Evolutionary conservation across 2,888 invertebrate genomes (phyloP).

Genomic region (Macrophya annulata): DNA sequence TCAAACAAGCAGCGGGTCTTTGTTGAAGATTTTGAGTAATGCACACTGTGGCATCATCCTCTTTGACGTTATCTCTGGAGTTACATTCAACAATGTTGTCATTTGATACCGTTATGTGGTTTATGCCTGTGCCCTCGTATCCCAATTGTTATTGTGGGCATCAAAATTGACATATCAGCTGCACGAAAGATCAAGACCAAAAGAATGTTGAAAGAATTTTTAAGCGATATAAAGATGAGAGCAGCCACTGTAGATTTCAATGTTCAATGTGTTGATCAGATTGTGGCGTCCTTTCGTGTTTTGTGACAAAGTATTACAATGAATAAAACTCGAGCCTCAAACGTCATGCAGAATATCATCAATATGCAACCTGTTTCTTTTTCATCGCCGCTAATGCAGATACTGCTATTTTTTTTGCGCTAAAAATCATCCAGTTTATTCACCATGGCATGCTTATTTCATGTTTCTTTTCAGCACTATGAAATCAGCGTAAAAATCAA

Average conservation of each 20-base stretch:
- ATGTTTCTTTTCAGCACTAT: constrained; percentile 12
- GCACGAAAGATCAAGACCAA: constrained; percentile 8
- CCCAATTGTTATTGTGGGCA: not conserved
- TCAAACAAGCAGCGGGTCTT: constrained; percentile 27
- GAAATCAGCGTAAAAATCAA: constrained; percentile 23
- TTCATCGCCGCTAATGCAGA: not conserved
- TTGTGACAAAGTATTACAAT: not conserved
- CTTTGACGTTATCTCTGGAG: constrained; percentile 9
- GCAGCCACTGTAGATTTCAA: not conserved
- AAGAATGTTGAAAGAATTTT: not conserved
- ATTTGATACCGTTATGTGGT: constrained; percentile 11
- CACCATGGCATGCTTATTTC: not conserved
- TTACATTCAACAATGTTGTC: constrained; percentile 5
- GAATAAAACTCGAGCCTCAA: not conserved
- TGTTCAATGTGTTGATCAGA: not conserved
- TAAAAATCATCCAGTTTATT: not conserved
- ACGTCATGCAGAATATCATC: not conserved
- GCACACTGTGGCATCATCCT: constrained; percentile 15
- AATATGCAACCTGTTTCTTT: not conserved
- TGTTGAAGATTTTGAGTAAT: constrained; percentile 9
- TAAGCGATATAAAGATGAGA: not conserved
- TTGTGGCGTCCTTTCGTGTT: not conserved
- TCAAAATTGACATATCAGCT: constrained; percentile 14
- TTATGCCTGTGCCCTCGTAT: not conserved
- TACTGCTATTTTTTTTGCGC: not conserved